Base-by-base conservation (phyloP, 2,888 invertebrate genomes). In the Synanthedon myopaeformis region DNA sequence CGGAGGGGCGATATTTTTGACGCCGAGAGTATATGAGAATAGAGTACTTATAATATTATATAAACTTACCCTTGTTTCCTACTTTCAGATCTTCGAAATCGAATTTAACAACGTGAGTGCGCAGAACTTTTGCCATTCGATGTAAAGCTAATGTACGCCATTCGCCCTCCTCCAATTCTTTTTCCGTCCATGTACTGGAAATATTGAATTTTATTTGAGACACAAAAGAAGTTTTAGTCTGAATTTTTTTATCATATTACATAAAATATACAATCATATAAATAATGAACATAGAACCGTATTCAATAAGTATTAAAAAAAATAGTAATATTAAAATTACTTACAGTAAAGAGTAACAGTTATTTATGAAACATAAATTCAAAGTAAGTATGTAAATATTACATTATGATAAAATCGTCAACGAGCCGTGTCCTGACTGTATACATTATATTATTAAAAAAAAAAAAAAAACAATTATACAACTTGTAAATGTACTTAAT, bases 41-140 rank as follows among this genome's bases (percentile, higher is more conserved):
- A n/a, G n/a, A n/a, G n/a, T n/a, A n/a, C 3, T 1, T 28, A 42
- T 3, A 12, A n/a, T 42, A 42, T 12, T 42, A 12, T 6, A 45
- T 13, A 45, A 13, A 45, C 52, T 59, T 66, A 88, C 88, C 85
- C 76, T 82, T 83, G 41, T 85, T 80, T 45, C 76, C 60, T 28
- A 74, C 61, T 56, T 75, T 77, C 42, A 64, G 69, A 42, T 77
- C 70, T 45, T 88, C 86, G 54, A 92, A 76, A 61, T 91, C 90
- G 56, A 93, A 88, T 74, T 92, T 92, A 55, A 93, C 76, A 10
- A 91, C 90, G 67, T 92, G 92, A 2, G 92, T 92, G 49, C 85
- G 83, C 6, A 92, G 79, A 12, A 91, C 82, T 63, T 88, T 87
- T 0, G 83, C 83, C 74, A 93, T 75, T 61, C 90, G 87, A 56